Conservation (phyloP, 2,113 vertebrate genomes). For the Tachuris rubrigastra region DNA sequence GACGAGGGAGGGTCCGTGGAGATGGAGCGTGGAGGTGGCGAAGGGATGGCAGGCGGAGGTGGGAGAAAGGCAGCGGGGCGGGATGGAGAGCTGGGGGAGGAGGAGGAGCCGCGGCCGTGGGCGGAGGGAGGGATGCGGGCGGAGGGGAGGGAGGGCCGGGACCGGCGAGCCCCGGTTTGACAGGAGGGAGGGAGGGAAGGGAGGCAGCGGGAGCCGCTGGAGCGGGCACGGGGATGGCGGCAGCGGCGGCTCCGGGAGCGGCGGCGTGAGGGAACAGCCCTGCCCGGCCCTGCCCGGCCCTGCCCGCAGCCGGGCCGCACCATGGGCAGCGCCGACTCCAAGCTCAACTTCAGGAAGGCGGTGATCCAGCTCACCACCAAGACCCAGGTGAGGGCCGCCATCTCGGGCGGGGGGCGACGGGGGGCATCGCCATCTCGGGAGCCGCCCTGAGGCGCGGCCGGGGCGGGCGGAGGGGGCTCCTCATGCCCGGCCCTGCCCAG, state of each 20-base stretch:
- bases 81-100: not conserved
- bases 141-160: not conserved
- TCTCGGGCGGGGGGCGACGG: conserved; percentile 48
- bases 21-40: accelerated
- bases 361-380: conserved; percentile 98
- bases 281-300: not conserved
- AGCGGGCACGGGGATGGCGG: not conserved
- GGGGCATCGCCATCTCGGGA: not conserved
- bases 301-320: conserved; percentile 9
- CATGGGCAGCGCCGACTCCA: conserved; percentile 95
- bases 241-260: not conserved
- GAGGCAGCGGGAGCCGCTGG: not conserved
- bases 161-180: not conserved
- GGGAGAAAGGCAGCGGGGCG: not conserved
- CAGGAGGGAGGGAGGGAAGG: not conserved
- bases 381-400: conserved; percentile 85
- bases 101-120: not conserved
- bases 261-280: not conserved
- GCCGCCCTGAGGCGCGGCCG: not conserved
- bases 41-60: not conserved
- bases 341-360: conserved; percentile 96
- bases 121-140: not conserved
- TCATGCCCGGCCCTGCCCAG: not conserved
- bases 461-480: not conserved
- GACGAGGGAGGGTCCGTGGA: not conserved